phyloP scores from a whole-genome alignment of 2,113 vertebrate species.

The Sturnus vulgaris region DNA sequence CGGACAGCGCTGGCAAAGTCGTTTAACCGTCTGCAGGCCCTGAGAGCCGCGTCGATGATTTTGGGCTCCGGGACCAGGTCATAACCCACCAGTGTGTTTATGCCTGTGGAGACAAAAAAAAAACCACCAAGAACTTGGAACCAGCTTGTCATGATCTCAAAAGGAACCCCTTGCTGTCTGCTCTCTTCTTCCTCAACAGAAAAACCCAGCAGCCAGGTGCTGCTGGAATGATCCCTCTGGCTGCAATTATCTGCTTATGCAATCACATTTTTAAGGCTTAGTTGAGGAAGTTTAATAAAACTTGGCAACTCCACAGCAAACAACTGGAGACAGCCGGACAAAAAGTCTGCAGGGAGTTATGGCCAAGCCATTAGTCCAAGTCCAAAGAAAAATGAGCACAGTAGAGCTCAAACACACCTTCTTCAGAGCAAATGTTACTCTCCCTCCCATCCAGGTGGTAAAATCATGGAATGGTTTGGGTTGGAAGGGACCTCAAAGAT shows the following conservation, averaged over 20 bases:
- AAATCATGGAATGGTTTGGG: neutral
- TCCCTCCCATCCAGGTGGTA: neutral
- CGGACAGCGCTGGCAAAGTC: conserved; percentile 93
- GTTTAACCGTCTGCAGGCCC: conserved; percentile 91
- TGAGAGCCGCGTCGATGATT: conserved; percentile 92
- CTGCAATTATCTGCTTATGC: neutral
- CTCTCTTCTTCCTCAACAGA: neutral
- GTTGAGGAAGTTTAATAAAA: neutral
- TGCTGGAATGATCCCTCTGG: neutral
- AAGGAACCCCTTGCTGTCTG: neutral
- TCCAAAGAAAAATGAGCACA: neutral
- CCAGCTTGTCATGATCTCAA: neutral
- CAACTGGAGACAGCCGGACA: neutral
- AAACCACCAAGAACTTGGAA: neutral
- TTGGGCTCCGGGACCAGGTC: conserved; percentile 98
- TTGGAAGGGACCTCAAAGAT: neutral
- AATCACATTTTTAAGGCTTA: neutral
- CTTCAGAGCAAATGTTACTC: rapidly evolving
- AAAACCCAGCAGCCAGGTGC: neutral
- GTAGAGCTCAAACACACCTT: neutral
- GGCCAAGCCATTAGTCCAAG: neutral
- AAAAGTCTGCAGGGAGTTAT: neutral
- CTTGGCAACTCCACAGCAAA: neutral
- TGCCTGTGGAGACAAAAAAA: conserved; percentile 72
- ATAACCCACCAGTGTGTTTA: conserved; percentile 93